Percentiles rank a stretch among this genome's conserved stretches.
phyloP scores from a whole-genome alignment of 2,797 vertebrate species.

The Antennarius maculatus region DNA sequence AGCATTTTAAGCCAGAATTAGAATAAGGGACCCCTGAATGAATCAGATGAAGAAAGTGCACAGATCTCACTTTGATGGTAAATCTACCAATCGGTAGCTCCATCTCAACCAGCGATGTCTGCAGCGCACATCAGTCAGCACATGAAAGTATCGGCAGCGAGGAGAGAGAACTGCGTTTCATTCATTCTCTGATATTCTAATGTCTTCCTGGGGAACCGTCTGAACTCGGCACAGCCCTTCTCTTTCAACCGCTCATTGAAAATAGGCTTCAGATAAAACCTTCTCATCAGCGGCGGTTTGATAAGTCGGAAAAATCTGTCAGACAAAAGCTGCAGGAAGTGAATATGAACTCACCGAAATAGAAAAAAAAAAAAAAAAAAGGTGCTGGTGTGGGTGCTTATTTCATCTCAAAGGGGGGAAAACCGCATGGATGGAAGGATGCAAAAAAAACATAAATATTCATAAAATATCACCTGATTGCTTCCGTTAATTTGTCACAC shows the following conservation, averaged over 20 bases:
- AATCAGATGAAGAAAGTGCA: conserved; percentile 8
- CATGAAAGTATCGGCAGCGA: conserved; percentile 51
- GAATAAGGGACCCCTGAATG: conserved; percentile 19
- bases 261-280: conserved; percentile 21
- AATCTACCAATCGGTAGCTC: conserved; percentile 21
- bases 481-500: background rate
- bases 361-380: background rate
- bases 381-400: conserved; percentile 13
- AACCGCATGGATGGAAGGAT: conserved; percentile 34
- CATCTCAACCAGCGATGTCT: conserved; percentile 7
- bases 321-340: conserved; percentile 44
- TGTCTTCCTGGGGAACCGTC: conserved; percentile 50
- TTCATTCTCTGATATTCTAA: conserved; percentile 71
- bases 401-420: conserved; percentile 16
- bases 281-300: conserved; percentile 48
- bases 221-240: conserved; percentile 44
- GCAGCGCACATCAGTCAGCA: conserved; percentile 43
- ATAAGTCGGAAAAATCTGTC: conserved; percentile 32
- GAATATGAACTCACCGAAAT: background rate
- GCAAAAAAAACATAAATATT: conserved; percentile 36
- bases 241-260: conserved; percentile 25
- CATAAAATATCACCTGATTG: conserved; percentile 15
- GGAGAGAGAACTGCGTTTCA: conserved; percentile 24
- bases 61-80: conserved; percentile 45
- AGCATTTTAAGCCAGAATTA: conserved; percentile 2